A percentile compares a stretch with the other conserved stretches of the same genome.
phyloP scores from a whole-genome alignment of 2,888 invertebrate genomes.

The Dioctria rufipes region DNA sequence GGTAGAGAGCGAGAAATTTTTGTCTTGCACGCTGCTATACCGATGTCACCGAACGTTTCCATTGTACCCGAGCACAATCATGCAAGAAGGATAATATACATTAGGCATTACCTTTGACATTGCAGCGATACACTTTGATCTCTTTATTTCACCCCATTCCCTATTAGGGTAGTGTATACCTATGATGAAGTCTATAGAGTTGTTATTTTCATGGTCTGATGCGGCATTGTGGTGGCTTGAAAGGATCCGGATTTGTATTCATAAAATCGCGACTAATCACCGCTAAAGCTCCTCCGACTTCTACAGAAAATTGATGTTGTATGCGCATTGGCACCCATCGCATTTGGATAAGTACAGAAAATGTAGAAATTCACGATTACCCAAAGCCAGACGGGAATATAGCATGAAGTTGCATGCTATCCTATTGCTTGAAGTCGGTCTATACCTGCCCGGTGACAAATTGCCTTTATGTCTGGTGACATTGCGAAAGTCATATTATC shows the following conservation, averaged over 20 bases:
- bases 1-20: slow-evolving; percentile 21
- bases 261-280: slow-evolving; percentile 50
- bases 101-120: slow-evolving; percentile 60
- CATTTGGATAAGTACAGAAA: not conserved
- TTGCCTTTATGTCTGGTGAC: slow-evolving; percentile 53
- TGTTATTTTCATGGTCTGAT: slow-evolving; percentile 55
- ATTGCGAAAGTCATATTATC: slow-evolving; percentile 51
- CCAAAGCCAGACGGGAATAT: slow-evolving; percentile 4
- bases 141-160: slow-evolving; percentile 46
- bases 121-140: slow-evolving; percentile 56
- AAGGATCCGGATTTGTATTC: slow-evolving; percentile 53
- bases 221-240: slow-evolving; percentile 54
- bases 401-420: slow-evolving; percentile 28
- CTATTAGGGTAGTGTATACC: not conserved
- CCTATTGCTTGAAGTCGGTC: slow-evolving; percentile 6
- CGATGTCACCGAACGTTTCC: slow-evolving; percentile 43
- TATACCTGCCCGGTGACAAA: slow-evolving; percentile 30
- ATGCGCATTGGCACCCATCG: slow-evolving; percentile 45
- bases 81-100: slow-evolving; percentile 54
- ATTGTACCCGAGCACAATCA: slow-evolving; percentile 55
- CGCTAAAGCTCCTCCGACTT: slow-evolving; percentile 11
- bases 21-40: not conserved
- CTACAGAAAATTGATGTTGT: slow-evolving; percentile 16
- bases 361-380: not conserved
- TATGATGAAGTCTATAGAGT: not conserved